phyloP scores from a whole-genome alignment of 1,140 invertebrate species.

The Apis florea region DNA sequence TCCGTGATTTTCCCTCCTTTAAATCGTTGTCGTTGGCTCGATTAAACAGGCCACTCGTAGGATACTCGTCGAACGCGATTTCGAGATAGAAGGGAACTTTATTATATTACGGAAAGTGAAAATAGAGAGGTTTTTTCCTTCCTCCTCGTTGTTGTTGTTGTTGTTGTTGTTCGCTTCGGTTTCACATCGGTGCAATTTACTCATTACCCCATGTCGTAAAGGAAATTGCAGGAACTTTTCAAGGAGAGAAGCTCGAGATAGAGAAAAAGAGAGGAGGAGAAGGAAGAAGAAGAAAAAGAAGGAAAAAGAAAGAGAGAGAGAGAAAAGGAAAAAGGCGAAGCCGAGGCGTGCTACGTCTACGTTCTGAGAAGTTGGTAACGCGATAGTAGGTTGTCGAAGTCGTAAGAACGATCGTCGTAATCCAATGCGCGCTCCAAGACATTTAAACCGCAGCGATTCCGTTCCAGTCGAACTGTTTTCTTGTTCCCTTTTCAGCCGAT shows the following conservation, averaged over 20 bases:
- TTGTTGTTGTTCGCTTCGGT: not conserved
- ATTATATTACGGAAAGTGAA: not conserved
- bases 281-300: not conserved
- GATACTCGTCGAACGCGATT: no score
- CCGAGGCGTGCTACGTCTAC: not conserved
- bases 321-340: not conserved
- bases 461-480: conserved; percentile 8
- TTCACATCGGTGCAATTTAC: not conserved
- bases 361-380: conserved; percentile 38
- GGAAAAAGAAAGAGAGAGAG: no score
- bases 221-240: not conserved
- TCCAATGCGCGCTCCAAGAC: conserved; percentile 31
- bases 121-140: not conserved
- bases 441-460: conserved; percentile 38
- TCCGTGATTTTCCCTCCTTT: not conserved
- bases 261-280: not conserved
- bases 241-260: not conserved
- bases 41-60: no score
- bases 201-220: not conserved
- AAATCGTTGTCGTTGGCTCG: not conserved
- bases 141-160: no score
- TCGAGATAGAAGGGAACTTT: no score
- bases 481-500: not conserved
- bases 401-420: conserved; percentile 40
- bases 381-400: conserved; percentile 40